These are phyloP conservation scores for Smutsia temminckii DNA, from an alignment of 2,797 vertebrate genomes.

Conservation along the genomic window DNA sequence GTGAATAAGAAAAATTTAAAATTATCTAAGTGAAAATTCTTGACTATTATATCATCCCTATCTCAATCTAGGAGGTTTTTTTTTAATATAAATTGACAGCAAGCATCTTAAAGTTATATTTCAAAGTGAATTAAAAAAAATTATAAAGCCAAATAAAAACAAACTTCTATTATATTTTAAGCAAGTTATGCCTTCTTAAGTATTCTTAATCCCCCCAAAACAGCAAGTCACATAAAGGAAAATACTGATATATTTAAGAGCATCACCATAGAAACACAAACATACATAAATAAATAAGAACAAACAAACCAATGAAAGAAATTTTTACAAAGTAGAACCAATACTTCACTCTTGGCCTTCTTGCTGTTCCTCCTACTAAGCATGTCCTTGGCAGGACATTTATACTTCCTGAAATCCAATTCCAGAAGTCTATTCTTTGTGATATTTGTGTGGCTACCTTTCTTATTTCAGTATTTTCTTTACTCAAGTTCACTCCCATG, in stretches of 20 bases:
- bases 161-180: neutral
- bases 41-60: neutral
- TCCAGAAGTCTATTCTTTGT: neutral
- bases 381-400: fast-evolving
- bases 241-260: neutral
- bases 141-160: neutral
- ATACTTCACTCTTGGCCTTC: fast-evolving
- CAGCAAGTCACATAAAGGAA: neutral
- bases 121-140: neutral
- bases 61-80: neutral
- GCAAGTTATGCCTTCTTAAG: neutral
- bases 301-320: neutral
- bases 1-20: neutral
- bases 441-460: neutral
- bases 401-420: too few relatives aligned
- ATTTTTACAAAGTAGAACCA: too few relatives aligned
- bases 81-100: neutral
- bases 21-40: neutral
- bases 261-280: neutral
- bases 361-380: neutral
- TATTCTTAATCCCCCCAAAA: neutral
- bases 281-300: neutral
- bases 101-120: neutral
- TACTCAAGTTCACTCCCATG: neutral
- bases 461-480: neutral